Evolutionary conservation across 2,113 vertebrate species (phyloP).

Genomic region (Theristicus caerulescens): DNA sequence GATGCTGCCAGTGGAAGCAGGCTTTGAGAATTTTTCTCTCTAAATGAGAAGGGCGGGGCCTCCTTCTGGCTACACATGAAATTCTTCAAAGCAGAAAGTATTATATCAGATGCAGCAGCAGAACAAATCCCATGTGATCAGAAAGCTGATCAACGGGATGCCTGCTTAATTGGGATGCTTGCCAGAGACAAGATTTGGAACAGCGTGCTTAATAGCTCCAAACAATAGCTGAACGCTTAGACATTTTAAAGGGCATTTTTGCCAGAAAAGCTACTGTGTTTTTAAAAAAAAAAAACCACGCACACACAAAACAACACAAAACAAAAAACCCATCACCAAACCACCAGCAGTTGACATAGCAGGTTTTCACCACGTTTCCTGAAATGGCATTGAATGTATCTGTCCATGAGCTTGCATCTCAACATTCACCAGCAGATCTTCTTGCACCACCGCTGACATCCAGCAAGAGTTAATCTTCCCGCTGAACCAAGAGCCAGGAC

Average conservation of each 20-base stretch:
- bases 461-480: neutral
- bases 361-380: neutral
- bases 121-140: conserved; percentile 63
- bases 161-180: conserved; percentile 59
- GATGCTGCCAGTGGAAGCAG: neutral
- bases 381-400: neutral
- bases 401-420: neutral
- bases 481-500: neutral
- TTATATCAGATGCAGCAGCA: conserved; percentile 39
- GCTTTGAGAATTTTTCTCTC: neutral
- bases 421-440: neutral
- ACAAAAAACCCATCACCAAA: neutral
- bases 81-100: conserved; percentile 35
- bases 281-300: neutral
- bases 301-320: neutral
- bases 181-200: conserved; percentile 48
- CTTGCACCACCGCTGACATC: neutral
- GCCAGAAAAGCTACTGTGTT: neutral
- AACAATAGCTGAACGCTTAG: conserved; percentile 43
- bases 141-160: conserved; percentile 64
- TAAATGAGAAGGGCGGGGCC: conserved; percentile 35
- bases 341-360: neutral
- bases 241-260: neutral
- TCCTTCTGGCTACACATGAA: neutral
- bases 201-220: neutral